Evolutionary conservation across 1,140 invertebrate species (phyloP).

Genomic region (Nasonia longicornis): DNA sequence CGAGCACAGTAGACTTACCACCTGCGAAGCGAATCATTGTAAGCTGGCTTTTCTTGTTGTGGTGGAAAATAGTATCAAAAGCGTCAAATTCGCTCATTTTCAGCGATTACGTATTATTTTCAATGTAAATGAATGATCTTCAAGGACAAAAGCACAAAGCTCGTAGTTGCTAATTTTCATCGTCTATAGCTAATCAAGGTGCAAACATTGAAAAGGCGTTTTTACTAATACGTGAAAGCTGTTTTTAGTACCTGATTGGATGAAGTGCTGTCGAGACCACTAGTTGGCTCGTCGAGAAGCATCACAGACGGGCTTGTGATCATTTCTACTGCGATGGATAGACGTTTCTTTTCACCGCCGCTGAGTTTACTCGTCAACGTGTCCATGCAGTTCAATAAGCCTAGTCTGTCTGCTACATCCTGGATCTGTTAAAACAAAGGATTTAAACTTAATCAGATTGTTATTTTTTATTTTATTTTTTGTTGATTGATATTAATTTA

Average conservation of each 20-base stretch:
- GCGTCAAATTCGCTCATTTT: too few species aligned
- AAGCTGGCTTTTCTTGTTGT: too few species aligned
- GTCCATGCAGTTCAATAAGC: conserved; percentile 72
- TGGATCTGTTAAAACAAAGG: conserved; percentile 67
- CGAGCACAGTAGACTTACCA: conserved; percentile 74
- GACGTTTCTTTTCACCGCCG: conserved; percentile 86
- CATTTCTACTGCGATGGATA: conserved; percentile 87
- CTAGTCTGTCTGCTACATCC: conserved; percentile 72
- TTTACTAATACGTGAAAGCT: neutral
- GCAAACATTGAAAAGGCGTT: too few species aligned
- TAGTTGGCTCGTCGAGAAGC: conserved; percentile 79
- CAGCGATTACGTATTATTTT: too few species aligned
- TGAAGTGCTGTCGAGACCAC: conserved; percentile 81
- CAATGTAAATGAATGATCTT: too few species aligned
- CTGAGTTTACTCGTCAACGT: conserved; percentile 78
- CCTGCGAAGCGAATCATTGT: conserved; percentile 46
- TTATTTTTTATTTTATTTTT: too few species aligned
- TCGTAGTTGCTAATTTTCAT: too few species aligned
- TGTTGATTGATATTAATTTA: too few species aligned
- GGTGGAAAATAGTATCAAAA: neutral
- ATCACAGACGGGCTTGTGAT: conserved; percentile 83
- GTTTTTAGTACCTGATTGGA: conserved; percentile 73
- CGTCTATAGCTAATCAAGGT: neutral
- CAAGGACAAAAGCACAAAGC: too few species aligned
- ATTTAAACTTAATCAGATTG: too few species aligned